Percentiles rank a stretch among this genome's conserved stretches.
phyloP scores from a whole-genome alignment of 1,140 invertebrate genomes.

The Vollenhovia emeryi region DNA sequence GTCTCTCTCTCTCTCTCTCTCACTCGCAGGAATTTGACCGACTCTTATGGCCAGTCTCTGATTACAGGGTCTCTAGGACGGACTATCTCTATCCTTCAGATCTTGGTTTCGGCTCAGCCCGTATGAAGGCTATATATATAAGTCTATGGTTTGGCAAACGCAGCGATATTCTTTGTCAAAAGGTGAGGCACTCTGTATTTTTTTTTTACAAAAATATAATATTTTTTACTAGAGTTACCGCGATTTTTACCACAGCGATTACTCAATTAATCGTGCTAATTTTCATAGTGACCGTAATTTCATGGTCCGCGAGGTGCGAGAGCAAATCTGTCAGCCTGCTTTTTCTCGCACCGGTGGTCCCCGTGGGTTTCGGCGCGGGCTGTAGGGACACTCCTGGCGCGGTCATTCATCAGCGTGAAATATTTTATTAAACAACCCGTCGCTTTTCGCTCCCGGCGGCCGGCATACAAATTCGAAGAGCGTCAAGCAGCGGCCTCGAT shows the following conservation, averaged over 20 bases:
- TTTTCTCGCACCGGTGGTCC: not conserved
- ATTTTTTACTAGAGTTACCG: not conserved
- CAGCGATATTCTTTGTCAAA: not conserved
- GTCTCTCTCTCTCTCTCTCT: too few relatives aligned
- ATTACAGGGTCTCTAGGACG: too few relatives aligned
- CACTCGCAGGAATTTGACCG: too few relatives aligned
- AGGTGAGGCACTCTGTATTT: too few relatives aligned
- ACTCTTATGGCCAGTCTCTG: too few relatives aligned
- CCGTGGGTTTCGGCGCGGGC: constrained; percentile 8
- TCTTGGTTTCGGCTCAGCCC: too few relatives aligned
- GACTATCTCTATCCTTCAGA: too few relatives aligned
- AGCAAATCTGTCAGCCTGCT: constrained; percentile 9
- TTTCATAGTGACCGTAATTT: constrained; percentile 42
- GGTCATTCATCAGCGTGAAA: constrained; percentile 63
- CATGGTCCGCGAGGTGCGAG: not conserved
- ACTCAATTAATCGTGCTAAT: constrained; percentile 22
- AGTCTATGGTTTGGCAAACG: too few relatives aligned
- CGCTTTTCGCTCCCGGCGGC: constrained; percentile 38
- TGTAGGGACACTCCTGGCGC: constrained; percentile 8
- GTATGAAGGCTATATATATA: too few relatives aligned
- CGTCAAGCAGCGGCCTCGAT: constrained; percentile 54
- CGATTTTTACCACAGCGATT: not conserved
- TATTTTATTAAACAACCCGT: constrained; percentile 70
- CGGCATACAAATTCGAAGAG: constrained; percentile 65
- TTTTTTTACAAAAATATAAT: not conserved